Evolutionary conservation across 2,113 vertebrate species (phyloP), one percentile per base, ranked within the genome.

Genomic region (Phylloscopus trochiloides): DNA sequence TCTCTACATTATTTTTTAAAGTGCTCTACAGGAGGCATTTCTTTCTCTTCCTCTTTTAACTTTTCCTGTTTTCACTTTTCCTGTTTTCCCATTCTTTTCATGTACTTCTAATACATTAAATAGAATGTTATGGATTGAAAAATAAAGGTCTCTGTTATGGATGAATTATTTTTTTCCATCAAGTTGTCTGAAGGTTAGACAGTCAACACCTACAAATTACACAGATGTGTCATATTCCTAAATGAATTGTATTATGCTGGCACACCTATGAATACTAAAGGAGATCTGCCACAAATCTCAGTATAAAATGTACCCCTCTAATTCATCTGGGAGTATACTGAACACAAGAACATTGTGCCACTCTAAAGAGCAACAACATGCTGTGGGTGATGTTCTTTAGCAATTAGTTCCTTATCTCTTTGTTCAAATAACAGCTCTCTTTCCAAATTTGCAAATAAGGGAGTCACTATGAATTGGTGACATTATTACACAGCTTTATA

Each of bases 171-270:
- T 95, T 97, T 94, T 94, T 74, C 94, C 92, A 97, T 97, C 79
- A 96, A 96, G 59, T 97, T 94, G 70, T 96, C 95, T 97, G 92
- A 97, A 97, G 94, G 91, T 96, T 97, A 97, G 87, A 86, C 80
- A 97, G 86, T 97, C 95, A 97, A 96, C 91, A 96, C 92, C 95
- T 97, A 97, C 92, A 97, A 96, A 98, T 98, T 97, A 96, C 66
- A 92, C 29, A 96, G 91, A 96, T 96, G 45, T 94, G 88, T 90
- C 94, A 95, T 94, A 94, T 90, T 94, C 88, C 94, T 97, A 97
- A 97, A 96, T 97, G 88, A 97, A 97, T 96, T 97, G 78, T 94
- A 90, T 97, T 97, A 96, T 84, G 90, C 88, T 14, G 12, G 81
- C 96, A 84, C 89, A 96, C 92, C 96, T 97, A 87, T 97, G 95